phyloP scores from a whole-genome alignment of 2,888 invertebrate species.

The Eupithecia subumbrata region DNA sequence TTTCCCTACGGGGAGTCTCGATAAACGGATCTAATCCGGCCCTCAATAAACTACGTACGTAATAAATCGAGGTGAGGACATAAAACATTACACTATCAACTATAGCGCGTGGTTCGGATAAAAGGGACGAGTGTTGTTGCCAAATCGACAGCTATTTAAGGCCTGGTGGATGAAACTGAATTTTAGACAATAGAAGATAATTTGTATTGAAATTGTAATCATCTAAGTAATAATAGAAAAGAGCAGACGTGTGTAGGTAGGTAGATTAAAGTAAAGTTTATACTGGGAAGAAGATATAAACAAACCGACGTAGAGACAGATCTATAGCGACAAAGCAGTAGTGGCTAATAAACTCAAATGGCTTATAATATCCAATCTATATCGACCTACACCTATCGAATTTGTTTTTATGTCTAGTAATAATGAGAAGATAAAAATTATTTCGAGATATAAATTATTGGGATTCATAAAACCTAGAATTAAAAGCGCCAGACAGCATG shows the following conservation, averaged over 20 bases:
- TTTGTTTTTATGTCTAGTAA: background rate
- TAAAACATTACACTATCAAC: conserved; percentile 51
- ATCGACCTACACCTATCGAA: background rate
- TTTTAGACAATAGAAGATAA: background rate
- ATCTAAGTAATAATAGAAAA: background rate
- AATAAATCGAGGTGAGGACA: conserved; percentile 53
- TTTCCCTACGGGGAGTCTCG: conserved; percentile 30
- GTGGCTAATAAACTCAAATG: background rate
- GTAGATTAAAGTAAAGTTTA: background rate
- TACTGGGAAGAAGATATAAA: background rate
- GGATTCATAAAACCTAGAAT: background rate
- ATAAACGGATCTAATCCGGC: conserved; percentile 39
- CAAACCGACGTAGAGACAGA: background rate
- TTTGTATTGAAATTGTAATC: background rate
- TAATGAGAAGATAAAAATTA: background rate
- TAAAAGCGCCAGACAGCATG: conserved; percentile 7
- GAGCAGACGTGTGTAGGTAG: background rate
- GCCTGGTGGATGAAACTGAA: background rate
- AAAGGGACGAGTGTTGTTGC: conserved; percentile 46
- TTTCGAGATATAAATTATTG: background rate
- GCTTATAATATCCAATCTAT: background rate
- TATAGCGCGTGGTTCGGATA: conserved; percentile 44
- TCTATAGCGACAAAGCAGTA: background rate
- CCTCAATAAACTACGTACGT: conserved; percentile 34
- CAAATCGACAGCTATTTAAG: conserved; percentile 6